phyloP scores from a whole-genome alignment of 2,113 vertebrate species.

The Miniopterus natalensis region DNA sequence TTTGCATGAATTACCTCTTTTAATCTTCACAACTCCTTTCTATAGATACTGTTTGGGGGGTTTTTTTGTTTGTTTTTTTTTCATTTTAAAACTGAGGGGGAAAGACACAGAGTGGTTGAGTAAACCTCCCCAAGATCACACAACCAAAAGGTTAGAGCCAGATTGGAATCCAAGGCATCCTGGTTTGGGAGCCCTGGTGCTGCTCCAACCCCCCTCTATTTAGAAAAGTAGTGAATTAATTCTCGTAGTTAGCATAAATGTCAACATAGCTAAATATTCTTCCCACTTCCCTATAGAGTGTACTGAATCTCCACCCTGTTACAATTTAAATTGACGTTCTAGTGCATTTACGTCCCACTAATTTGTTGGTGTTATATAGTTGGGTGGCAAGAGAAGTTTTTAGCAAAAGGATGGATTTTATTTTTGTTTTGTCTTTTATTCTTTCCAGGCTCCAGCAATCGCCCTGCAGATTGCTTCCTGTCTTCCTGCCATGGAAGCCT shows the following conservation, averaged over 20 bases:
- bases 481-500: slow-evolving; percentile 88
- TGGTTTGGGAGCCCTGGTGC: not conserved
- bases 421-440: slow-evolving; percentile 19
- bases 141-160: not conserved
- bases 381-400: not conserved
- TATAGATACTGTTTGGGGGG: not conserved
- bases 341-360: not conserved
- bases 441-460: slow-evolving; percentile 89
- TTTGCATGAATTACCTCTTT: slow-evolving; percentile 5
- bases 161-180: not conserved
- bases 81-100: not conserved
- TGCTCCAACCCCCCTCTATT: not conserved
- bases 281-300: not conserved
- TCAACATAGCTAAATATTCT: not conserved
- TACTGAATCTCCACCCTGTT: not conserved
- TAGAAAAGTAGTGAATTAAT: slow-evolving; percentile 51
- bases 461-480: slow-evolving; percentile 90
- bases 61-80: not conserved
- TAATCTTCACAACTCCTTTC: slow-evolving; percentile 8
- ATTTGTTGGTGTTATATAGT: not conserved
- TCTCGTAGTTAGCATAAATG: not conserved
- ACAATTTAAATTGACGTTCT: slow-evolving; percentile 59
- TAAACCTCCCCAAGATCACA: not conserved
- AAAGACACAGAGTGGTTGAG: not conserved
- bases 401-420: not conserved